A percentile compares a stretch with the other conserved stretches of the same genome.
phyloP scores from a whole-genome alignment of 2,797 vertebrate species.

The Lithobates pipiens region DNA sequence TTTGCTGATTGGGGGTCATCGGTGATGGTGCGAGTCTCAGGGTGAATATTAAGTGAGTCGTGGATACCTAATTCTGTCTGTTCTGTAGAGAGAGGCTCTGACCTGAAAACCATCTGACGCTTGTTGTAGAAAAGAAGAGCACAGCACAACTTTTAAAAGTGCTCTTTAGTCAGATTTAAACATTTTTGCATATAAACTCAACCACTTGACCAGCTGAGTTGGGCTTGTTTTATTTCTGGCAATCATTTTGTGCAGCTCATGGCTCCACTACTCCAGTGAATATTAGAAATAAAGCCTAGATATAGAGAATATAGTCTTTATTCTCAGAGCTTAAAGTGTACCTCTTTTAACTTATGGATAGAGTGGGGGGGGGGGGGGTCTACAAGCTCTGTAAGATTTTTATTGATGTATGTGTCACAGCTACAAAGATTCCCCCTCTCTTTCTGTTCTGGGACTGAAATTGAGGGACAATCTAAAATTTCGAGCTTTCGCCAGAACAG shows the following conservation, averaged over 20 bases:
- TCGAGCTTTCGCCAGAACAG: too few species aligned
- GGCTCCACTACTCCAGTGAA: too few species aligned
- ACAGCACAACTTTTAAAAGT: not conserved
- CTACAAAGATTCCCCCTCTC: too few species aligned
- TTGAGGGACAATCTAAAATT: too few species aligned
- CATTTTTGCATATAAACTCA: not conserved
- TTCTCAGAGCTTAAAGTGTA: too few species aligned
- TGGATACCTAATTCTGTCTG: not conserved
- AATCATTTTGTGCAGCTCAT: not conserved
- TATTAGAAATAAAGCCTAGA: too few species aligned
- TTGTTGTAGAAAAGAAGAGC: not conserved
- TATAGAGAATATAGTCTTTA: too few species aligned
- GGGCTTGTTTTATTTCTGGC: not conserved
- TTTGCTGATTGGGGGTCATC: slow-evolving; percentile 3
- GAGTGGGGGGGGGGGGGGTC: too few species aligned
- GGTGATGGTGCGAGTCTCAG: not conserved
- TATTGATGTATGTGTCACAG: too few species aligned
- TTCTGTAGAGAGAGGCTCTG: not conserved
- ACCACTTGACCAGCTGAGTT: not conserved
- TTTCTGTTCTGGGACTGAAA: too few species aligned
- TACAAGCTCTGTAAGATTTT: too few species aligned
- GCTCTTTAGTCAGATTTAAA: not conserved
- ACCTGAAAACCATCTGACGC: not conserved
- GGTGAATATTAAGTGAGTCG: not conserved
- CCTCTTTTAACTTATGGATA: too few species aligned